Percentiles rank a stretch among this genome's conserved stretches.
Evolutionary conservation across 2,888 invertebrate species (phyloP).

Genomic region (Yponomeuta evonymella): DNA sequence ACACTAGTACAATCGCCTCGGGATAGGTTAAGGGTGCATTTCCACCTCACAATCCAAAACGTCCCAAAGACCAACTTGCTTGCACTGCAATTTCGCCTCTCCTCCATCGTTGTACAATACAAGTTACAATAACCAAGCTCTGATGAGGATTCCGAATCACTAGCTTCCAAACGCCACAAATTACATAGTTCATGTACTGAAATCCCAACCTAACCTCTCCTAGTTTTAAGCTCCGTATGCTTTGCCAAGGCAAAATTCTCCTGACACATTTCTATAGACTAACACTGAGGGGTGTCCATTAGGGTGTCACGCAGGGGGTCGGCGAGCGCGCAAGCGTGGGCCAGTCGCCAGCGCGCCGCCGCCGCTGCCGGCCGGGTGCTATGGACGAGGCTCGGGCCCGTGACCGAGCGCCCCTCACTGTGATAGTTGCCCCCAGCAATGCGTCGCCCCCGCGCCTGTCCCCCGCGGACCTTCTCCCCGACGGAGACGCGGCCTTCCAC

Average conservation of each 20-base stretch:
- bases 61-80: constrained; percentile 9
- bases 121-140: neutral
- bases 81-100: neutral
- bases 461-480: constrained; percentile 79
- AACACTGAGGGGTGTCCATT: constrained; percentile 64
- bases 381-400: constrained; percentile 63
- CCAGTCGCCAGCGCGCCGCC: constrained; percentile 77
- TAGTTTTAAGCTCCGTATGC: neutral
- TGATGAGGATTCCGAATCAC: neutral
- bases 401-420: constrained; percentile 70
- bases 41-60: constrained; percentile 27
- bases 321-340: constrained; percentile 73
- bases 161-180: neutral
- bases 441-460: constrained; percentile 78
- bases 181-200: neutral
- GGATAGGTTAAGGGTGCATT: constrained; percentile 72
- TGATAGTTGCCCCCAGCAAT: constrained; percentile 80
- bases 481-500: constrained; percentile 93
- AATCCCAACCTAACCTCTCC: neutral
- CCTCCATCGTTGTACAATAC: neutral
- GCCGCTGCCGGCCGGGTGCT: constrained; percentile 74
- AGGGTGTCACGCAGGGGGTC: constrained; percentile 53
- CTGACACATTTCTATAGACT: neutral
- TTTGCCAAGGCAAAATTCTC: neutral
- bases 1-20: constrained; percentile 34